phyloP scores from a whole-genome alignment of 2,888 invertebrate species.

The Acrobeloides nanus region DNA sequence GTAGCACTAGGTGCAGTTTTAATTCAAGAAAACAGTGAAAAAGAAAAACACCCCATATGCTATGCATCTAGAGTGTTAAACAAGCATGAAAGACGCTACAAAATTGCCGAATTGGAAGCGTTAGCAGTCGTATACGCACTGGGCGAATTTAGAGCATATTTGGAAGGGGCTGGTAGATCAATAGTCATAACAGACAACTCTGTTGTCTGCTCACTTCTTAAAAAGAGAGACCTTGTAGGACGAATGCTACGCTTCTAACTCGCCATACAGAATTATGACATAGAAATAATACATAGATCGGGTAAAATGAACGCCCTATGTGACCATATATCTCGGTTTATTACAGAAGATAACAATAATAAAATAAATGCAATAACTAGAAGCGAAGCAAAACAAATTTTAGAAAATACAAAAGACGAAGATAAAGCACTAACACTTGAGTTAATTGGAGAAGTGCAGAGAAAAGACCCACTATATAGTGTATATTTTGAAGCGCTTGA shows the following conservation, averaged over 20 bases:
- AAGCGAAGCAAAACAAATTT: too few relatives aligned
- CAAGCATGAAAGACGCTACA: conserved; percentile 3
- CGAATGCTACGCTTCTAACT: conserved; percentile 4
- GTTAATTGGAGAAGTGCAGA: too few relatives aligned
- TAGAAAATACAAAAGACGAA: too few relatives aligned
- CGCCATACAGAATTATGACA: not conserved
- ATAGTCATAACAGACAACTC: conserved; percentile 4
- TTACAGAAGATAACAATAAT: too few relatives aligned
- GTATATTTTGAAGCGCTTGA: too few relatives aligned
- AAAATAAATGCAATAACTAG: too few relatives aligned
- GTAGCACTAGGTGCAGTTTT: not conserved
- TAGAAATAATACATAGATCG: not conserved
- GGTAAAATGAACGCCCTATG: not conserved
- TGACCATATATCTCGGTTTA: too few relatives aligned
- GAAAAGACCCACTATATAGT: too few relatives aligned
- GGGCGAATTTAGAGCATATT: not conserved
- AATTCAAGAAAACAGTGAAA: not conserved
- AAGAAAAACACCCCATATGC: not conserved
- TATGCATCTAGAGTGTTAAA: conserved; percentile 2
- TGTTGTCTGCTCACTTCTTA: not conserved
- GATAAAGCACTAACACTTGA: too few relatives aligned
- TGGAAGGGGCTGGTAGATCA: not conserved
- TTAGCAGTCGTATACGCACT: conserved; percentile 6
- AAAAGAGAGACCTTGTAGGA: conserved; percentile 4
- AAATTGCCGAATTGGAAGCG: conserved; percentile 6